A percentile compares a stretch with the other conserved stretches of the same genome.
Evolutionary conservation across 2,113 vertebrate species (phyloP).

Genomic region (Pelecanoides urinatrix): DNA sequence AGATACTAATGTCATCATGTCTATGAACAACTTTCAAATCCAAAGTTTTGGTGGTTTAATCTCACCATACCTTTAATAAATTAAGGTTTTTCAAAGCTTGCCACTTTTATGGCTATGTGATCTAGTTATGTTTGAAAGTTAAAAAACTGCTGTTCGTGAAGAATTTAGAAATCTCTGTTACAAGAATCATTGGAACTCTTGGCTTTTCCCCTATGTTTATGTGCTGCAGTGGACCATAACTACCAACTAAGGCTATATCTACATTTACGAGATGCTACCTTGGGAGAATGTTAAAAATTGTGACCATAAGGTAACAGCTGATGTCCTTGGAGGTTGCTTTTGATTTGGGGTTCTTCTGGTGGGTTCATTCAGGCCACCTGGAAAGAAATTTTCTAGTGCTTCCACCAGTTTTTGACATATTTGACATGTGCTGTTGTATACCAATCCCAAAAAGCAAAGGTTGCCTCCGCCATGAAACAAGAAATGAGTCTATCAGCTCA

Average conservation of each 20-base stretch:
- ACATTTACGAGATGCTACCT: not conserved
- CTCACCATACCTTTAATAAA: not conserved
- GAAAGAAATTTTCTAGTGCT: not conserved
- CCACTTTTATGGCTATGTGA: not conserved
- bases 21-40: not conserved
- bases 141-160: not conserved
- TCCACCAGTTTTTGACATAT: not conserved
- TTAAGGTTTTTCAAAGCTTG: not conserved
- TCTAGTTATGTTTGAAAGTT: not conserved
- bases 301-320: not conserved
- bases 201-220: not conserved
- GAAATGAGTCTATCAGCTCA: not conserved
- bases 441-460: not conserved
- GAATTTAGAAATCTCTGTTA: not conserved
- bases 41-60: not conserved
- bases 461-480: fast-evolving
- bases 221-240: not conserved
- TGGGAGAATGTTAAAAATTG: not conserved
- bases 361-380: not conserved
- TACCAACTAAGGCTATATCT: not conserved
- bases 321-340: not conserved
- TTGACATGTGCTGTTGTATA: not conserved
- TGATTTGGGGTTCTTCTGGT: not conserved
- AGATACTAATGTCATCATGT: not conserved
- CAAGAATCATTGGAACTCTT: not conserved